phyloP scores from a whole-genome alignment of 1,140 invertebrate genomes.

The Drosophila virilis region DNA sequence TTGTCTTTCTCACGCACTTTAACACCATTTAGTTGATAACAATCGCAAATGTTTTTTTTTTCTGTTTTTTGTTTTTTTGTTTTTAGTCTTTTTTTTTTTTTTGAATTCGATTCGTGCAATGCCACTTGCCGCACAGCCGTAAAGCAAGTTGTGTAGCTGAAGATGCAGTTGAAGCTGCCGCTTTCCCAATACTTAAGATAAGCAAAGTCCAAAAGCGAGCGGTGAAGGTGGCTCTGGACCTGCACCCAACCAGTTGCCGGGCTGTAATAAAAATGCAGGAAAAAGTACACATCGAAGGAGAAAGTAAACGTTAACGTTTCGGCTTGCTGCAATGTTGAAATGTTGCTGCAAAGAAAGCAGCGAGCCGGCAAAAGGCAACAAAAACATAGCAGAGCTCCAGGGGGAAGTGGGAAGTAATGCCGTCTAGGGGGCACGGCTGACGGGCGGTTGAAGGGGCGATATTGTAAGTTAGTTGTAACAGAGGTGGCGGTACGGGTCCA shows the following conservation, averaged over 20 bases:
- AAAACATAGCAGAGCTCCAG: slow-evolving; percentile 16
- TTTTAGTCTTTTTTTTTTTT: slow-evolving; percentile 31
- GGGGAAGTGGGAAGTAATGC: not conserved
- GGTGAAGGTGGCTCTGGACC: slow-evolving; percentile 73
- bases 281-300: slow-evolving; percentile 81
- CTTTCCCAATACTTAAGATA: slow-evolving; percentile 71
- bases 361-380: slow-evolving; percentile 41
- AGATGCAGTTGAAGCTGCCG: slow-evolving; percentile 45
- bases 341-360: slow-evolving; percentile 81
- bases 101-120: slow-evolving; percentile 53
- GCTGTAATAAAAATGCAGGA: slow-evolving; percentile 69
- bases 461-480: slow-evolving; percentile 9
- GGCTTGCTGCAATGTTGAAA: slow-evolving; percentile 61
- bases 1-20: slow-evolving; percentile 78
- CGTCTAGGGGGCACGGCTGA: too few relatives aligned
- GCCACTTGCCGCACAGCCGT: slow-evolving; percentile 66
- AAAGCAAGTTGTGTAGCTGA: slow-evolving; percentile 32
- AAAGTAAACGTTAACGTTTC: slow-evolving; percentile 78
- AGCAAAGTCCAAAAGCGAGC: slow-evolving; percentile 72
- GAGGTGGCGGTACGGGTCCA: slow-evolving; percentile 21
- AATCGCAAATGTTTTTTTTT: slow-evolving; percentile 55
- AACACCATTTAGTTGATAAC: slow-evolving; percentile 82
- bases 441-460: not conserved
- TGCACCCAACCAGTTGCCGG: slow-evolving; percentile 71
- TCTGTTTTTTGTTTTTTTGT: slow-evolving; percentile 3